Conservation (phyloP, 1,140 invertebrate genomes). For the Coelopa frigida region DNA sequence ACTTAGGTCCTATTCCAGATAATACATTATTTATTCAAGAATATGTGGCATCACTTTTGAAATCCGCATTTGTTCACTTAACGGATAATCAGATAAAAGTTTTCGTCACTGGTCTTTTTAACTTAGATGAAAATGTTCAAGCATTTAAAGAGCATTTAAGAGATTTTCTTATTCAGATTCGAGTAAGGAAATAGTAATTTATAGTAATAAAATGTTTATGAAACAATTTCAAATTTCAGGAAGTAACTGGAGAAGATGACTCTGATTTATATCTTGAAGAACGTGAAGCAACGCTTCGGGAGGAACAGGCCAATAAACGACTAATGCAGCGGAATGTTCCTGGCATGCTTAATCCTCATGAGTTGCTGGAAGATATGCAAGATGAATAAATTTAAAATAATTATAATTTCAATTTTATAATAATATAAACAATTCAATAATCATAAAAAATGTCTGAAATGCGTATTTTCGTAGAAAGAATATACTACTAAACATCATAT, state of each 20-base stretch:
- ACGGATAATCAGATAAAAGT: constrained; percentile 97
- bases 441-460: neutral
- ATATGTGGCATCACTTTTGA: constrained; percentile 88
- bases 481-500: neutral
- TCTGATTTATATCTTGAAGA: constrained; percentile 96
- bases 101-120: constrained; percentile 96
- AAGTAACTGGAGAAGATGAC: constrained; percentile 96
- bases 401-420: neutral
- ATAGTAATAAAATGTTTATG: too few species aligned
- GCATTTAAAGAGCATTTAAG: constrained; percentile 98
- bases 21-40: constrained; percentile 83
- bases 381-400: constrained; percentile 51
- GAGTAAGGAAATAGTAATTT: constrained; percentile 60
- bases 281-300: constrained; percentile 75
- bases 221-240: constrained; percentile 51
- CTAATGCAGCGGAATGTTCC: constrained; percentile 89
- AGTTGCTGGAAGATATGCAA: constrained; percentile 97
- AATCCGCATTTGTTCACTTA: constrained; percentile 88
- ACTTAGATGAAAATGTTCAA: constrained; percentile 91
- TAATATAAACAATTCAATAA: neutral
- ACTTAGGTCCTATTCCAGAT: constrained; percentile 65
- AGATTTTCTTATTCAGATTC: constrained; percentile 99
- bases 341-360: constrained; percentile 94
- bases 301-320: constrained; percentile 90
- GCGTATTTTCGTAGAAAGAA: constrained; percentile 1